phyloP scores from a whole-genome alignment of 2,113 vertebrate genomes.

The Lipophrys pholis region DNA sequence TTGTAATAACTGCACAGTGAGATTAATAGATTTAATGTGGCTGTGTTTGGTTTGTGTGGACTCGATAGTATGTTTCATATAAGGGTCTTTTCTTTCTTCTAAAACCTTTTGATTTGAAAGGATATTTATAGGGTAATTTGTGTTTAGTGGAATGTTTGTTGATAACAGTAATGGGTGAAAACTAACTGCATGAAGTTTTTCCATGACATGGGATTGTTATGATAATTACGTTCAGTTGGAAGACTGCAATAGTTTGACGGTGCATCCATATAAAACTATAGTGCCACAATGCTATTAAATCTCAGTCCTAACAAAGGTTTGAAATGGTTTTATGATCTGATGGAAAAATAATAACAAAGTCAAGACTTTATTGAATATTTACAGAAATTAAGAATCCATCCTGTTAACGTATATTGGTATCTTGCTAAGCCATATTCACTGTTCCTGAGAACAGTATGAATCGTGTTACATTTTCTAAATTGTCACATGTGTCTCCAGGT shows the following conservation, averaged over 20 bases:
- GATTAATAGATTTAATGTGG: neutral
- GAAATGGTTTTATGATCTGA: neutral
- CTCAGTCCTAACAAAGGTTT: neutral
- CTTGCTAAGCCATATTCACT: no score
- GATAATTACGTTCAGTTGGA: neutral
- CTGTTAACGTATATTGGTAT: no score
- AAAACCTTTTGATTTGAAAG: neutral
- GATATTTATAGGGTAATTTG: neutral
- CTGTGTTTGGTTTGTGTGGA: neutral
- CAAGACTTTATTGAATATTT: neutral
- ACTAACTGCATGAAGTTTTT: conserved; percentile 29
- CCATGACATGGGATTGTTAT: neutral
- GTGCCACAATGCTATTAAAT: neutral
- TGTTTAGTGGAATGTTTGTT: neutral
- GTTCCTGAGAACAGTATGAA: no score
- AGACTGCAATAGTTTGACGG: neutral
- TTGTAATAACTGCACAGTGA: neutral
- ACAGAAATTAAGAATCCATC: neutral
- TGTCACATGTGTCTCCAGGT: conserved; percentile 77
- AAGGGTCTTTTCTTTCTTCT: neutral
- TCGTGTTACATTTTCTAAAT: neutral
- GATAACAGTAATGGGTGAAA: neutral
- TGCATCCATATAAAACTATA: neutral
- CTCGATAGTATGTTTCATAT: neutral
- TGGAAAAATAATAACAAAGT: neutral